A percentile compares a stretch with the other conserved stretches of the same genome.
Conservation (phyloP, 2,888 invertebrate genomes). For the Sarcophaga subvicina region DNA sequence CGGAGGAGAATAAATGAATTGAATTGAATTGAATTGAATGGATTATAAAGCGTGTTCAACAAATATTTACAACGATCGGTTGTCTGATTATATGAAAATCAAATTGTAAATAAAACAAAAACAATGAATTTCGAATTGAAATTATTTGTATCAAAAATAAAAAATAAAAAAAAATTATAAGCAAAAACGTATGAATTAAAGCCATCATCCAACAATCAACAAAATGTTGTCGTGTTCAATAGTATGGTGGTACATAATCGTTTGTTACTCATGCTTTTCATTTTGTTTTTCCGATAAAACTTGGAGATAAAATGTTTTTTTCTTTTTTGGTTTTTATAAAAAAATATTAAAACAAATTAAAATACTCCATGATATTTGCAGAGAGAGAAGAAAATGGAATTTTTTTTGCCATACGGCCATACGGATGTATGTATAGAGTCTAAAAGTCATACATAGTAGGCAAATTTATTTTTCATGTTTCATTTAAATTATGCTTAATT, state of each 20-base stretch:
- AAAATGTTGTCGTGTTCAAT: constrained; percentile 48
- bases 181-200: background rate
- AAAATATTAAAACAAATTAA: background rate
- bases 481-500: constrained; percentile 57
- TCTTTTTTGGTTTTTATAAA: background rate
- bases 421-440: background rate
- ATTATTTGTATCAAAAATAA: background rate
- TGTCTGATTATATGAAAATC: constrained; percentile 36
- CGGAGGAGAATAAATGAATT: background rate
- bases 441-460: background rate
- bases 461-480: constrained; percentile 22
- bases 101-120: constrained; percentile 13
- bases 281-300: background rate
- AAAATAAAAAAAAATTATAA: background rate
- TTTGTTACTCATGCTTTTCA: constrained; percentile 24
- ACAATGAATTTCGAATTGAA: too few species aligned
- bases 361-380: constrained; percentile 36
- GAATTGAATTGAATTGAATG: background rate
- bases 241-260: constrained; percentile 42
- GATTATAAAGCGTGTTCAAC: constrained; percentile 3
- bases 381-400: constrained; percentile 18
- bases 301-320: background rate
- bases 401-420: constrained; percentile 1
- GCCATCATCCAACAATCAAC: background rate
- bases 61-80: constrained; percentile 23